These are phyloP conservation scores for Bos indicus DNA, from an alignment of 2,113 vertebrate genomes.

Conservation along the genomic window DNA sequence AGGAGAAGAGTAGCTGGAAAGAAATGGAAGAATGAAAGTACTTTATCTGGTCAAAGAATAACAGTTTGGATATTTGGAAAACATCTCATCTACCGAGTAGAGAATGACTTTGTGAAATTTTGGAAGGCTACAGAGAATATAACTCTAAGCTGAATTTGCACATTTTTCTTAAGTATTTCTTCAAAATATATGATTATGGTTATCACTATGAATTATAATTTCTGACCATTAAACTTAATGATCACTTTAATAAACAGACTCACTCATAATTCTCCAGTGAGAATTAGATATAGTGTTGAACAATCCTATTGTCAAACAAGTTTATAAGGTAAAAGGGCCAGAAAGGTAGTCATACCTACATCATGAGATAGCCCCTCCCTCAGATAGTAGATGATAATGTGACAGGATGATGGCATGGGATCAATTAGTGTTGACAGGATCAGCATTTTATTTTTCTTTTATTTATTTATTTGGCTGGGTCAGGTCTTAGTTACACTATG, in stretches of 20 bases:
- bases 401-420: neutral
- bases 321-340: neutral
- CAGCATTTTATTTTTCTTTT: neutral
- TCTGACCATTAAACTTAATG: neutral
- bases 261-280: neutral
- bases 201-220: neutral
- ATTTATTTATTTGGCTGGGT: neutral
- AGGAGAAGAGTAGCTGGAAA: neutral
- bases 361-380: neutral
- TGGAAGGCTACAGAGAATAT: neutral
- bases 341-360: neutral
- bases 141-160: neutral
- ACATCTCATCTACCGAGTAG: neutral
- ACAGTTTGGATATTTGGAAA: neutral
- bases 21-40: neutral
- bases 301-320: neutral
- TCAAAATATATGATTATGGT: neutral
- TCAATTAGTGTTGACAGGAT: neutral
- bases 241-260: neutral
- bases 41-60: neutral
- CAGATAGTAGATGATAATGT: neutral
- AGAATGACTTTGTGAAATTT: neutral
- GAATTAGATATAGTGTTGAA: neutral
- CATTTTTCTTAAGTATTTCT: neutral
- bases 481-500: neutral